phyloP scores from a whole-genome alignment of 1,140 invertebrate genomes.

The Colletes latitarsis region DNA sequence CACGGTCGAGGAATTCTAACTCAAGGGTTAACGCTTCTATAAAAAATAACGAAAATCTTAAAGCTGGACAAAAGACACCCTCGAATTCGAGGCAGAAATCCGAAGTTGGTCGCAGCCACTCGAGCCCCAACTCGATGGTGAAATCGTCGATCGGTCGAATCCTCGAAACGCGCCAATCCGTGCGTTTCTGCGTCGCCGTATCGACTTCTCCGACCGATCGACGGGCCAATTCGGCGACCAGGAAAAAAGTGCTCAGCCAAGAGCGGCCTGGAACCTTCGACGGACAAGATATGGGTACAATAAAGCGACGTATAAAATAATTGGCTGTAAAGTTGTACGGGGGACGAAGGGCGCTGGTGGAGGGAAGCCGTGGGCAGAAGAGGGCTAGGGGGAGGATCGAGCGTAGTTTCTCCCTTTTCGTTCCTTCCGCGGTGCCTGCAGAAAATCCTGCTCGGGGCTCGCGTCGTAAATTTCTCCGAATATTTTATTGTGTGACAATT shows the following conservation, averaged over 20 bases:
- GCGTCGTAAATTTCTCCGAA: constrained; percentile 78
- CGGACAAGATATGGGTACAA: constrained; percentile 56
- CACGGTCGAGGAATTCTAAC: no score
- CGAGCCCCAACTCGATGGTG: not conserved
- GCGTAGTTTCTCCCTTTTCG: constrained; percentile 5
- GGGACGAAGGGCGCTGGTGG: not conserved
- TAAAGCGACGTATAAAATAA: constrained; percentile 78
- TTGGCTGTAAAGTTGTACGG: constrained; percentile 77
- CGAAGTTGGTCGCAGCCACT: no score
- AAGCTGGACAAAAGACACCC: no score
- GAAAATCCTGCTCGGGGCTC: constrained; percentile 54
- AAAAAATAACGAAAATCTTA: no score
- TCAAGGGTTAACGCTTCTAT: no score
- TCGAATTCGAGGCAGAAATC: no score
- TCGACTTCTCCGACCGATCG: no score
- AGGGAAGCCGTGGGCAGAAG: not conserved
- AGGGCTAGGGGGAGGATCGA: constrained; percentile 8
- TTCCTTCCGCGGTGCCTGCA: constrained; percentile 24
- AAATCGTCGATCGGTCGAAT: not conserved
- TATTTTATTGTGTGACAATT: constrained; percentile 82
- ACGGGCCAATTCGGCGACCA: not conserved
- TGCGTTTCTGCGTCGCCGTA: not conserved
- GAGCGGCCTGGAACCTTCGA: constrained; percentile 38
- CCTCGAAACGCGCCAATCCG: not conserved
- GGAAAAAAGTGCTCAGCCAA: not conserved